These are phyloP conservation scores for Coilia nasus DNA, from an alignment of 2,797 vertebrate species.

Conservation along the genomic window DNA sequence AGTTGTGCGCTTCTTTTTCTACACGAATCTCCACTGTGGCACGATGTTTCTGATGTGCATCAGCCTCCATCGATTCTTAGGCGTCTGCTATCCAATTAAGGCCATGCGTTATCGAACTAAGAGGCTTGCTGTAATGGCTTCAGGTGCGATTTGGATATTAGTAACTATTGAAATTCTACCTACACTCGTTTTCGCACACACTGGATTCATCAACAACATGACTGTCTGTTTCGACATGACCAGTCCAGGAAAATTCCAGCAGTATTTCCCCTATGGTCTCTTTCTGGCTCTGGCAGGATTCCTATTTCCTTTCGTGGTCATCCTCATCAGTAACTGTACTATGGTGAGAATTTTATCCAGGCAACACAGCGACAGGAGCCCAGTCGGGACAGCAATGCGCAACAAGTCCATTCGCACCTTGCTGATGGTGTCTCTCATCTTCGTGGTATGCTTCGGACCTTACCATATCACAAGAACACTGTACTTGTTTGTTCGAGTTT, in stretches of 20 bases:
- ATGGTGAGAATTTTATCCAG: constrained; percentile 61
- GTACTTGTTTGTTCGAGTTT: constrained; percentile 55
- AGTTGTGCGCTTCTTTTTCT: constrained; percentile 62
- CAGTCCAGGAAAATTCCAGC: constrained; percentile 44
- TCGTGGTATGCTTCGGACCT: constrained; percentile 64
- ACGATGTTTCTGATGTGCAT: constrained; percentile 69
- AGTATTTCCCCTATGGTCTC: constrained; percentile 60
- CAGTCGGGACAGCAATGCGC: not conserved
- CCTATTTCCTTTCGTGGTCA: constrained; percentile 60
- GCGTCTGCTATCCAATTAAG: constrained; percentile 65
- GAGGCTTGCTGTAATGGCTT: constrained; percentile 2
- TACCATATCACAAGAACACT: constrained; percentile 60
- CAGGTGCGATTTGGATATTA: constrained; percentile 54
- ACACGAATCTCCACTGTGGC: constrained; percentile 68
- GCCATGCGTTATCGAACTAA: constrained; percentile 57
- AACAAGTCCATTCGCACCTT: constrained; percentile 62
- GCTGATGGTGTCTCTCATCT: constrained; percentile 56
- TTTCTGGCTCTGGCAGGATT: constrained; percentile 60
- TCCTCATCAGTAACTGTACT: constrained; percentile 59
- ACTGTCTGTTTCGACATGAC: constrained; percentile 66
- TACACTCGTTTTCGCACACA: constrained; percentile 60
- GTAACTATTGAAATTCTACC: constrained; percentile 61
- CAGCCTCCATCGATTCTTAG: constrained; percentile 68
- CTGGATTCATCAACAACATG: constrained; percentile 48
- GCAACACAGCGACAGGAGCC: not conserved